Conservation (phyloP, 37 sponge, comb jelly and placozoan genomes). For the Lycopodina hypogea region DNA sequence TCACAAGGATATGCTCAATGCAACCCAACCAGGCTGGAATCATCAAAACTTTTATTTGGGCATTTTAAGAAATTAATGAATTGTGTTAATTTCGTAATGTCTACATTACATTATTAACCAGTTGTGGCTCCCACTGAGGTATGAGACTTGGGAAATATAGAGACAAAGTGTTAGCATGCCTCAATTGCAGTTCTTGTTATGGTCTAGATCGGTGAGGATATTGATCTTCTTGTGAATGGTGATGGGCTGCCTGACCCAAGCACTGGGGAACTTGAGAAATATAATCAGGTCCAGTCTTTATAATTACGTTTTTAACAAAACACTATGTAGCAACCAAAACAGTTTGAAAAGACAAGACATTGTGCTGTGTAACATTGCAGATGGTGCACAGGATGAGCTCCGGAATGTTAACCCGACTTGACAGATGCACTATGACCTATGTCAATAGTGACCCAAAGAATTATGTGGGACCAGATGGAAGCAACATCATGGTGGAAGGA, state of each 20-base stretch:
- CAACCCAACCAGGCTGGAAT: too few relatives aligned
- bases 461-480: conserved; percentile 41
- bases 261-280: neutral
- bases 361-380: neutral
- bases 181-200: neutral
- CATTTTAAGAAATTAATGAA: too few relatives aligned
- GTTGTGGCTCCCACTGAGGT: too few relatives aligned
- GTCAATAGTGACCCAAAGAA: conserved; percentile 19
- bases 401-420: conserved; percentile 19
- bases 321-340: too few relatives aligned
- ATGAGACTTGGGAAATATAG: too few relatives aligned
- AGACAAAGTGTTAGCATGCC: too few relatives aligned
- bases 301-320: too few relatives aligned
- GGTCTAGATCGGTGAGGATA: conserved; percentile 24
- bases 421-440: conserved; percentile 12
- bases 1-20: neutral
- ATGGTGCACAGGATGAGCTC: neutral
- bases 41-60: too few relatives aligned
- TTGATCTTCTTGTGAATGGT: neutral
- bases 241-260: conserved; percentile 7
- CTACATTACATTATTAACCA: too few relatives aligned
- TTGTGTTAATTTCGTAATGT: too few relatives aligned
- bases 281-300: conserved; percentile 16
- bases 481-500: conserved; percentile 51
- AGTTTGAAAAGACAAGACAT: too few relatives aligned